Conservation (phyloP, 1,140 invertebrate species). For the Eubasilissa regina region DNA sequence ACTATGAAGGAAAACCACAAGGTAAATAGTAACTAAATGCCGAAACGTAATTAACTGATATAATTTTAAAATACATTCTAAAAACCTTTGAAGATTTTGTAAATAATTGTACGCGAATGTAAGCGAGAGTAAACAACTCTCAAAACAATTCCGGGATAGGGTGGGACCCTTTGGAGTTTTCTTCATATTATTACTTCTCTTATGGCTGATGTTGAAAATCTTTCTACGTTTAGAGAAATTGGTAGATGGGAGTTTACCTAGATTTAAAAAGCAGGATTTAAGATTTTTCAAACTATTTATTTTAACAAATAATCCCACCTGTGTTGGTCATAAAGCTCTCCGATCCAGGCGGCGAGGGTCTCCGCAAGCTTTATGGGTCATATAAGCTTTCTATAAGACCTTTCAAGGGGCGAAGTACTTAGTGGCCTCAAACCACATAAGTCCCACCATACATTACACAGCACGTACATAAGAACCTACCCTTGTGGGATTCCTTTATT, state of each 20-base stretch:
- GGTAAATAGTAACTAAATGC: too few relatives aligned
- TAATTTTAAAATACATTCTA: too few relatives aligned
- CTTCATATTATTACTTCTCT: too few relatives aligned
- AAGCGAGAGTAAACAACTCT: too few relatives aligned
- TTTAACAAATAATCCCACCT: not conserved
- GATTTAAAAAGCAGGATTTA: not conserved
- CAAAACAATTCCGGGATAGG: too few relatives aligned
- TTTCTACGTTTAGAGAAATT: too few relatives aligned
- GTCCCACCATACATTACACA: constrained; percentile 11
- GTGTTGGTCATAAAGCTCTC: constrained; percentile 4
- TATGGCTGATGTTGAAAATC: too few relatives aligned
- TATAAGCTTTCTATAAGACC: constrained; percentile 18
- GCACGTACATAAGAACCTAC: not conserved
- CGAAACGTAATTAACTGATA: too few relatives aligned
- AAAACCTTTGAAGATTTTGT: too few relatives aligned
- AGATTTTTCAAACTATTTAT: not conserved
- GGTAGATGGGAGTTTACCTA: not conserved
- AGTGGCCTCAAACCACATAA: constrained; percentile 6
- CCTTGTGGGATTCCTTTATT: constrained; percentile 1
- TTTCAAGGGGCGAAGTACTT: not conserved
- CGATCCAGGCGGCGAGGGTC: not conserved
- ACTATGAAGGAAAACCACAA: too few relatives aligned
- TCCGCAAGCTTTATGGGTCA: constrained; percentile 8
- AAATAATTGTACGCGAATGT: too few relatives aligned
- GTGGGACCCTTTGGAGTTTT: too few relatives aligned